Conservation (phyloP, 2,888 invertebrate species). For the Volucella inanis region DNA sequence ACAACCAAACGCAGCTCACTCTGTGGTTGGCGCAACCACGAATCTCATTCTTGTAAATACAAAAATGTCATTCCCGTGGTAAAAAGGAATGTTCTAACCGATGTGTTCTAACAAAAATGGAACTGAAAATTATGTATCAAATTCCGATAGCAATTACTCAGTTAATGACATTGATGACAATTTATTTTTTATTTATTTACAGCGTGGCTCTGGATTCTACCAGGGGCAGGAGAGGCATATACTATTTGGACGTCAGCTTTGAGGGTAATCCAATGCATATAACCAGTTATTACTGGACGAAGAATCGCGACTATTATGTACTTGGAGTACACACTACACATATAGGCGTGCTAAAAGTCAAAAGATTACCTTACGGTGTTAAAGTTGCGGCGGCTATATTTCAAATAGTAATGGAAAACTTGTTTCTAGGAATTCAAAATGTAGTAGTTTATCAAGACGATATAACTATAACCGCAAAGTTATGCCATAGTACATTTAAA, state of each 20-base stretch:
- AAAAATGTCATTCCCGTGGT: not conserved
- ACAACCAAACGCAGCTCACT: too few relatives aligned
- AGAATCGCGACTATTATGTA: too few relatives aligned
- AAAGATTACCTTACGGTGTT: too few relatives aligned
- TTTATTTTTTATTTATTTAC: conserved; percentile 22
- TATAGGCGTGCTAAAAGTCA: too few relatives aligned
- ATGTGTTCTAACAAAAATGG: not conserved
- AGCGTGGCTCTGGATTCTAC: conserved; percentile 27
- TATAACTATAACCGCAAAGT: too few relatives aligned
- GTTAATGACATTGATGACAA: not conserved
- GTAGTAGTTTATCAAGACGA: too few relatives aligned
- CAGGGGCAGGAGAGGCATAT: not conserved
- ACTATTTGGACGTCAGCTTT: not conserved
- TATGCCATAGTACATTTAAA: too few relatives aligned
- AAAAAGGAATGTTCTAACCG: not conserved
- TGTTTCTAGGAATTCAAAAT: too few relatives aligned
- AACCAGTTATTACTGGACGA: too few relatives aligned
- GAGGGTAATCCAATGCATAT: conserved; percentile 38
- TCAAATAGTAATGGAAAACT: too few relatives aligned
- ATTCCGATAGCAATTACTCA: not conserved
- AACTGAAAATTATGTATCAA: not conserved
- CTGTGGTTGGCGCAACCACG: not conserved
- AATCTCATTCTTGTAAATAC: conserved; percentile 1
- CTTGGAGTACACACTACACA: too few relatives aligned
- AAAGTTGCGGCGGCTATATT: too few relatives aligned